Evolutionary conservation across 2,888 invertebrate species (phyloP).

Genomic region (Frankliniella fusca): DNA sequence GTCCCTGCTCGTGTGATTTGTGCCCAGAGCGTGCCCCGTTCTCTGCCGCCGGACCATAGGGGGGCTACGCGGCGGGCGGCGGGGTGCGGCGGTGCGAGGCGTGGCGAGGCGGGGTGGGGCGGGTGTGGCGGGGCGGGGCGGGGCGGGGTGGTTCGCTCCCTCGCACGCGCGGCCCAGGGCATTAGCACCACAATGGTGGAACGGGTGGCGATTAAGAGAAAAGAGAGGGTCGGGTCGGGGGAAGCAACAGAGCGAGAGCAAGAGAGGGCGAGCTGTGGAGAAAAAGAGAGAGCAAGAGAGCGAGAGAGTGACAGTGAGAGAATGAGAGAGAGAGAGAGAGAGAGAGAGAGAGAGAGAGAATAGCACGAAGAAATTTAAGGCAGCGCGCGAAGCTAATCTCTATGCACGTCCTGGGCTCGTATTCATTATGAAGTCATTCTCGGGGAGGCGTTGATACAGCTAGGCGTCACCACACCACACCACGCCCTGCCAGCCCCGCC

Average conservation of each 20-base stretch:
- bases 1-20: background rate
- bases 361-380: background rate
- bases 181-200: conserved; percentile 17
- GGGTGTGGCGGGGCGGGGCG: background rate
- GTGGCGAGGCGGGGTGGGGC: background rate
- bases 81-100: background rate
- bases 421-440: no score
- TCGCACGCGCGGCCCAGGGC: background rate
- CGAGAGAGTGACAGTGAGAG: no score
- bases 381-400: background rate
- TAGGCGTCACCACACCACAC: no score
- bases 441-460: no score
- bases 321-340: no score
- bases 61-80: background rate
- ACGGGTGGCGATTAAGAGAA: background rate
- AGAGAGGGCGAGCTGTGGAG: no score
- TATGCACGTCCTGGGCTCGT: background rate
- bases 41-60: background rate
- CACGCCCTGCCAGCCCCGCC: no score
- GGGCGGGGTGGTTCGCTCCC: background rate
- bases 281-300: no score
- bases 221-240: background rate
- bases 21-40: background rate
- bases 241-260: background rate
- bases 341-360: background rate